Base-by-base conservation (phyloP, 2,888 invertebrate species). In the Reticulitermes lucifugus region DNA sequence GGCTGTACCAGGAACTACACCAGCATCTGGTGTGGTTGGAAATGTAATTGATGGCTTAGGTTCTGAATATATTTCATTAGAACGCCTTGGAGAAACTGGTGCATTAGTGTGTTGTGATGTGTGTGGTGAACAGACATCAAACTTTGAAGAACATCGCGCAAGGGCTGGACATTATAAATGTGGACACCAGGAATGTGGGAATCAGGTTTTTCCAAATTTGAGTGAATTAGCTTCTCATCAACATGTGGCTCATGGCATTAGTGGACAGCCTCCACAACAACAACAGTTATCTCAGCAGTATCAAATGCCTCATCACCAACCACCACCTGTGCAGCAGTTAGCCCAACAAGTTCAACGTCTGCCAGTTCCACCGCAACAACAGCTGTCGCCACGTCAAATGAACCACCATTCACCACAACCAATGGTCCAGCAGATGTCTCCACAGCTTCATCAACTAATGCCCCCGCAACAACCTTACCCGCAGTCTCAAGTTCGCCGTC, bases 51-150 rank as follows among this genome's bases (percentile, higher is more conserved):
- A 81, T 65, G 84, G 83, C 59, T 81, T 87, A 29, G 85, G 87
- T 21, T 83, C 93, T 86, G 94, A 94, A 90, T 94, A 94, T 88
- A 94, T 94, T 87, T 94, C 94, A 0, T 90, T 94, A 86, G 94
- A 94, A 86, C 93, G 92, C 51, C 90, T 94, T 87, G 94, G 94
- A 0, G 91, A 91, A 1, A 93, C 93, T 0, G 12, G 60, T 79
- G 77, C 59, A 35, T 93, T 93, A 83, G 93, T 92, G 86, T 92
- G 93, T 0, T 94, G 94, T 89, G 93, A 94, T 14, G 91, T 93
- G 2, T 94, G 94, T 89, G 93, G 93, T 87, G 93, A 93, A 77
- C 80, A 86, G 22, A 79, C 85, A 14, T 87, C 88, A 0, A 89
- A 89, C 80, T 85, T 90, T 22, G 89, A 89, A 82, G 89, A 89